Conservation (phyloP, 2,797 vertebrate genomes). For the Acrossocheilus wenchowensis region DNA sequence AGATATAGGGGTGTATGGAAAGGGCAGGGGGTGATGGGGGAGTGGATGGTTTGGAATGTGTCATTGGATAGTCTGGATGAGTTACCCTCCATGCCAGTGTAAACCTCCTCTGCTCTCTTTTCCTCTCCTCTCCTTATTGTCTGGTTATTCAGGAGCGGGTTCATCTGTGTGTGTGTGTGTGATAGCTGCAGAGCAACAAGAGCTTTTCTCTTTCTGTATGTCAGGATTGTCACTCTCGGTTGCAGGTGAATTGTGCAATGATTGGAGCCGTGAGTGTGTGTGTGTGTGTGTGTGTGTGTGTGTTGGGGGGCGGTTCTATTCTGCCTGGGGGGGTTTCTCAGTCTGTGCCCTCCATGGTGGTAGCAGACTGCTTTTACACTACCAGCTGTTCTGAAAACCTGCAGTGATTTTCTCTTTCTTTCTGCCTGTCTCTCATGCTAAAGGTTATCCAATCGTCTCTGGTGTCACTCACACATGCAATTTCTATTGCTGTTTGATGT, state of each 20-base stretch:
- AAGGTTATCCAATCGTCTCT: constrained; percentile 23
- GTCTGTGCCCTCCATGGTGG: constrained; percentile 58
- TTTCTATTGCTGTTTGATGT: not conserved
- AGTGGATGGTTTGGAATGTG: constrained; percentile 56
- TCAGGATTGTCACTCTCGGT: constrained; percentile 55
- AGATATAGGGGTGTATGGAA: constrained; percentile 40
- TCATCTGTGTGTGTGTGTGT: constrained; percentile 1
- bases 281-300: constrained; percentile 48
- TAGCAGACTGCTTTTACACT: constrained; percentile 61
- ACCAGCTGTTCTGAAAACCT: constrained; percentile 62
- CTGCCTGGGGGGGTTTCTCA: constrained; percentile 59
- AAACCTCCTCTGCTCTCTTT: constrained; percentile 41
- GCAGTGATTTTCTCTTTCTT: constrained; percentile 52
- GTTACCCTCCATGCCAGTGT: constrained; percentile 37
- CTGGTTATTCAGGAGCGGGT: not conserved
- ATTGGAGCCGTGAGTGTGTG: constrained; percentile 52
- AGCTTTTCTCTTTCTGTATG: constrained; percentile 42
- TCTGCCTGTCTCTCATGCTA: constrained; percentile 25
- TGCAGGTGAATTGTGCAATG: constrained; percentile 57
- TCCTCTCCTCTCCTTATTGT: constrained; percentile 14
- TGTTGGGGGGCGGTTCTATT: constrained; percentile 59
- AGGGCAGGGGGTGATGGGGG: constrained; percentile 35
- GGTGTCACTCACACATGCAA: not conserved
- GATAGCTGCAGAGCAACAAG: constrained; percentile 27
- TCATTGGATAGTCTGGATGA: constrained; percentile 60